Evolutionary conservation across 2,113 vertebrate species (phyloP).

Genomic region (Anoplopoma fimbria): DNA sequence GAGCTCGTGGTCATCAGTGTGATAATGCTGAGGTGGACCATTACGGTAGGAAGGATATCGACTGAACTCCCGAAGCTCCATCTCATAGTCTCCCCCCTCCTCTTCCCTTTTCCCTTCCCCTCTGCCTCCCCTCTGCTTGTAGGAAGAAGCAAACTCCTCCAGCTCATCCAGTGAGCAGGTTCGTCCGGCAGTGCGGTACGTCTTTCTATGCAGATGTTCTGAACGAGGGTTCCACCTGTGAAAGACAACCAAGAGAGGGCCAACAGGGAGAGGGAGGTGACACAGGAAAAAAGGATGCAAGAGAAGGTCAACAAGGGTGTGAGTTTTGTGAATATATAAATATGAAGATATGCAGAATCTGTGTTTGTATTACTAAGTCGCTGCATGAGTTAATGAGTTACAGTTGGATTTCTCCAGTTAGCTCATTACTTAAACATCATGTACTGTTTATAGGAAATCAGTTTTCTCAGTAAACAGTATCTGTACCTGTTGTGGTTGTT

Average conservation of each 20-base stretch:
- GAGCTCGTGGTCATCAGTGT: constrained; percentile 77
- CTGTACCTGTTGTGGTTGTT: constrained; percentile 69
- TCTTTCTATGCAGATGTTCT: constrained; percentile 93
- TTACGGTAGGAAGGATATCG: constrained; percentile 77
- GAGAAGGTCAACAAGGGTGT: neutral
- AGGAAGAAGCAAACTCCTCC: constrained; percentile 91
- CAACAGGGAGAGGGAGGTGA: neutral
- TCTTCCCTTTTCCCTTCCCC: constrained; percentile 71
- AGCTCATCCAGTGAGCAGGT: constrained; percentile 94
- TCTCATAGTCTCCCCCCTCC: constrained; percentile 66
- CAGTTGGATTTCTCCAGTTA: neutral
- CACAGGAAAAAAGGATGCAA: neutral
- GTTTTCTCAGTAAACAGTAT: neutral
- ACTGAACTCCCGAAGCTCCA: constrained; percentile 69
- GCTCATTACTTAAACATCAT: neutral
- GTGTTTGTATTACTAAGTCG: neutral
- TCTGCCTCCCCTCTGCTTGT: constrained; percentile 82
- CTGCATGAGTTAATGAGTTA: neutral
- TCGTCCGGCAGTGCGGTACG: constrained; percentile 85
- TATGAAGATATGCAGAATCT: neutral
- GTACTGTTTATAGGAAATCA: neutral
- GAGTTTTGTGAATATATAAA: neutral
- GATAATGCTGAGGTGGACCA: constrained; percentile 66
- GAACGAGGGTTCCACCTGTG: constrained; percentile 94
- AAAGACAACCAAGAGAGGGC: neutral